A percentile compares a stretch with the other conserved stretches of the same genome.
These are phyloP conservation scores for Zaprionus taronus DNA, from an alignment of 1,140 invertebrate genomes.

Conservation along the genomic window DNA sequence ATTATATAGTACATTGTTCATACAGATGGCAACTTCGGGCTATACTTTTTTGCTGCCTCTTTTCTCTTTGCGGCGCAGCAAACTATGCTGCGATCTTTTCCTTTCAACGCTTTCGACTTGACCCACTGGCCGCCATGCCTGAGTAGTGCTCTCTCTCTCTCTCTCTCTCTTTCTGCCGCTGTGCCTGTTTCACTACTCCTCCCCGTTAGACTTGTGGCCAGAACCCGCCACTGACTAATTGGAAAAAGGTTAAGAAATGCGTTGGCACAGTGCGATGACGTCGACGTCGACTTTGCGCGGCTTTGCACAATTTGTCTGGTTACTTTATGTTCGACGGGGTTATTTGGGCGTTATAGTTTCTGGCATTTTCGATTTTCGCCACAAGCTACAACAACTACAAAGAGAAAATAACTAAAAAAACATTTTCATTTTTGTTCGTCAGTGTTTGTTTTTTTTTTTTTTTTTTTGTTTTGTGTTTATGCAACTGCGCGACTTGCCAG, in stretches of 20 bases:
- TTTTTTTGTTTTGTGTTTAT: slow-evolving; percentile 62
- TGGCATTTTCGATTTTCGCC: slow-evolving; percentile 40
- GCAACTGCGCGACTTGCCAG: slow-evolving; percentile 78
- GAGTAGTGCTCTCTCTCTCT: not conserved
- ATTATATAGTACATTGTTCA: not conserved
- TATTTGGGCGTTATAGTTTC: slow-evolving; percentile 67
- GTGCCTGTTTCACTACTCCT: not conserved
- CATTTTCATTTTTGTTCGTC: slow-evolving; percentile 38
- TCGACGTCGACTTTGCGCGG: slow-evolving; percentile 6
- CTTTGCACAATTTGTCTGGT: slow-evolving; percentile 67
- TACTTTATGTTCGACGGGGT: slow-evolving; percentile 61
- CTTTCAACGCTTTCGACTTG: not conserved
- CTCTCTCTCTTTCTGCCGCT: not conserved
- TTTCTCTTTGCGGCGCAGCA: not conserved
- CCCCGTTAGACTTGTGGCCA: not conserved
- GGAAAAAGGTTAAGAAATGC: slow-evolving; percentile 47
- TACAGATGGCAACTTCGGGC: too few species aligned
- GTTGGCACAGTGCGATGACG: slow-evolving; percentile 30
- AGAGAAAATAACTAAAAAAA: slow-evolving; percentile 38
- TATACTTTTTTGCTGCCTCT: not conserved
- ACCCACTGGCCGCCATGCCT: slow-evolving; percentile 22
- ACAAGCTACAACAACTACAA: slow-evolving; percentile 12
- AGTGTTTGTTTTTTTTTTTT: slow-evolving; percentile 25
- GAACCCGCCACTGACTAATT: slow-evolving; percentile 48
- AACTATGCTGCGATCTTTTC: slow-evolving; percentile 30